These are phyloP conservation scores for Falcaria lacertinaria DNA, from an alignment of 2,888 invertebrate species.

Conservation along the genomic window DNA sequence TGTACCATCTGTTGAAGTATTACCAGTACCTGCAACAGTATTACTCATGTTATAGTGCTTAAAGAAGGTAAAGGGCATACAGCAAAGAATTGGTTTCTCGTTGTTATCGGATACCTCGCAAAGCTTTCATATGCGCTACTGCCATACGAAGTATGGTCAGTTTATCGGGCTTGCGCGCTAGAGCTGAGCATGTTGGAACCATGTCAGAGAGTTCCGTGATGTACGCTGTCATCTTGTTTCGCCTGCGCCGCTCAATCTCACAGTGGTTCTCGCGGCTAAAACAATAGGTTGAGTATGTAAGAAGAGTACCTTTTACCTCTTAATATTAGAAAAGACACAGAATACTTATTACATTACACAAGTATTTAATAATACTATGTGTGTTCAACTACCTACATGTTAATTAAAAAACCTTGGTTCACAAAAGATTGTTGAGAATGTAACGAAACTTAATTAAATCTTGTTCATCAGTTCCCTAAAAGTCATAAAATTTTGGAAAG, in stretches of 20 bases:
- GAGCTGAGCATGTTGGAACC: slow-evolving; percentile 99
- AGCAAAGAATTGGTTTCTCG: not conserved
- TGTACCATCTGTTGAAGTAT: slow-evolving; percentile 96
- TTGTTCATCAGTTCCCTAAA: not conserved
- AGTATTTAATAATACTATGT: too few species aligned
- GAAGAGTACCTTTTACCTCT: too few species aligned
- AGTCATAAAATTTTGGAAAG: not conserved
- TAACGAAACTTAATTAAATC: too few species aligned
- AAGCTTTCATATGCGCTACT: slow-evolving; percentile 99
- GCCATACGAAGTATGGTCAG: slow-evolving; percentile 99
- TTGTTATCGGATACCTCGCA: slow-evolving; percentile 84
- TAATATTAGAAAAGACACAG: too few species aligned
- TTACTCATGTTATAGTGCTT: not conserved
- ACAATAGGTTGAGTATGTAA: too few species aligned
- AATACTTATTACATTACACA: too few species aligned
- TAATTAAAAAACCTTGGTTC: too few species aligned
- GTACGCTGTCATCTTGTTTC: slow-evolving; percentile 99
- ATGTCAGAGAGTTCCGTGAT: slow-evolving; percentile 99
- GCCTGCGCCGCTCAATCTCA: slow-evolving; percentile 97
- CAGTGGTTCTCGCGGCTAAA: slow-evolving; percentile 97
- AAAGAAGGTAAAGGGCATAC: not conserved
- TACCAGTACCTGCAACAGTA: slow-evolving; percentile 89
- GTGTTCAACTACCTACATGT: too few species aligned
- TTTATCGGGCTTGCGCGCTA: slow-evolving; percentile 99
- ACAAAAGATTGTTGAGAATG: too few species aligned